Evolutionary conservation across 92 coral and sea anemone genomes (phyloP).

Genomic region (Palythoa grandiflora): DNA sequence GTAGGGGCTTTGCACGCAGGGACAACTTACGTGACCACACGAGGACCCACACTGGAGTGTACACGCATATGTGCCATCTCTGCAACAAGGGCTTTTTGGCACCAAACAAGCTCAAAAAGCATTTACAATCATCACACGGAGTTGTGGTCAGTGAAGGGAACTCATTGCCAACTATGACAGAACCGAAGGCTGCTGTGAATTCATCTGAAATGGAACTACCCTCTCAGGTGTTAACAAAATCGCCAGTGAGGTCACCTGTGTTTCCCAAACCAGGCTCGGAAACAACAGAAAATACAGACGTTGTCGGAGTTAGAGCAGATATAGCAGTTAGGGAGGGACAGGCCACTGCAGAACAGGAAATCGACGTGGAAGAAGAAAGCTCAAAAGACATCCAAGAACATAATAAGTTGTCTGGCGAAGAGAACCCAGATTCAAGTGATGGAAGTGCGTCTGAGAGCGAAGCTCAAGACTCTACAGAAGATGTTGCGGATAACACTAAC

Average conservation of each 20-base stretch:
- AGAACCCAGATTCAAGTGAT: background rate
- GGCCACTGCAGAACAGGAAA: background rate
- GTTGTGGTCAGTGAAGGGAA: slow-evolving; percentile 41
- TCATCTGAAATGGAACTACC: background rate
- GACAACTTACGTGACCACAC: slow-evolving; percentile 95
- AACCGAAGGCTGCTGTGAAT: background rate
- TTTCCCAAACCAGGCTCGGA: background rate
- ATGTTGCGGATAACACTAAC: no score
- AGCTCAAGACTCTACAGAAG: background rate
- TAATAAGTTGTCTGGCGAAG: slow-evolving; percentile 6
- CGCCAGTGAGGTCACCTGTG: background rate
- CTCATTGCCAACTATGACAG: background rate
- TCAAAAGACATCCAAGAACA: background rate
- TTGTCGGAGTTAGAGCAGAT: no score
- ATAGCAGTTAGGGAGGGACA: background rate
- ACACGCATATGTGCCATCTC: slow-evolving; percentile 82
- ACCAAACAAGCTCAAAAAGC: slow-evolving; percentile 91
- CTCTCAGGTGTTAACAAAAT: background rate
- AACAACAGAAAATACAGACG: background rate
- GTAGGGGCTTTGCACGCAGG: slow-evolving; percentile 91
- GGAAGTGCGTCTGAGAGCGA: slow-evolving; percentile 21
- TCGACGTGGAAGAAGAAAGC: background rate
- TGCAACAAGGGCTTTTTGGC: slow-evolving; percentile 96
- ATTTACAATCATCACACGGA: slow-evolving; percentile 74
- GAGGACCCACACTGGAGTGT: slow-evolving; percentile 91